Percentiles rank a stretch among this genome's conserved stretches.
These are phyloP conservation scores for Clytia hemisphaerica DNA, from an alignment of 30 jellyfish, hydroid and myxozoan species.

Conservation along the genomic window DNA sequence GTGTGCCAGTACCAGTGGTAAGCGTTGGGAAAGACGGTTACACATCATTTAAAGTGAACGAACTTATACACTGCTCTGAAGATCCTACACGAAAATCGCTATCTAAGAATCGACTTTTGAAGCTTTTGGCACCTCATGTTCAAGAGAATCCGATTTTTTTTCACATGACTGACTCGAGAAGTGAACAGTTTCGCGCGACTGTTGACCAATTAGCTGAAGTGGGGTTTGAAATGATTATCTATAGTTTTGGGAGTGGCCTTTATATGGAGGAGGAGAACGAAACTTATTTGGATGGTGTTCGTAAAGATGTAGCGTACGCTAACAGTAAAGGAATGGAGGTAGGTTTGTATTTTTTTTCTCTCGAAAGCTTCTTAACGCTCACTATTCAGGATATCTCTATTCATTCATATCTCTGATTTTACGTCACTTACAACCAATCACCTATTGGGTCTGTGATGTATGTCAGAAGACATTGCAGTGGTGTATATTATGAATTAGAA, in stretches of 20 bases:
- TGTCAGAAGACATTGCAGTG: too few relatives aligned
- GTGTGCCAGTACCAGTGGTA: slow-evolving; percentile 6
- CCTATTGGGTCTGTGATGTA: too few relatives aligned
- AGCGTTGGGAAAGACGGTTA: background rate
- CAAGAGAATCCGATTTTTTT: slow-evolving; percentile 35
- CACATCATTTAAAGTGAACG: slow-evolving; percentile 22
- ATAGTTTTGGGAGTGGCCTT: slow-evolving; percentile 26
- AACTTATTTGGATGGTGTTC: slow-evolving; percentile 2
- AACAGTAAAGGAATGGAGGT: slow-evolving; percentile 30
- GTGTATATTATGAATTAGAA: too few relatives aligned
- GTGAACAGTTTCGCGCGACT: background rate
- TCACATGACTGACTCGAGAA: slow-evolving; percentile 16
- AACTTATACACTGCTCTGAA: slow-evolving; percentile 13
- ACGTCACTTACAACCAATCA: too few relatives aligned
- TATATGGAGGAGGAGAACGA: slow-evolving; percentile 15
- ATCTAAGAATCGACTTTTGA: slow-evolving; percentile 12
- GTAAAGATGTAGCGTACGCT: slow-evolving; percentile 16
- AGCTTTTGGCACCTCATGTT: slow-evolving; percentile 21
- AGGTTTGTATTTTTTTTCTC: background rate
- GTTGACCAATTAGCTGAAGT: slow-evolving; percentile 36
- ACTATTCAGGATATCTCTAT: too few relatives aligned
- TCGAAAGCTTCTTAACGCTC: too few relatives aligned
- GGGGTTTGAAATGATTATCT: slow-evolving; percentile 36
- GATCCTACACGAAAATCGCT: slow-evolving; percentile 23
- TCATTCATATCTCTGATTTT: too few relatives aligned